These are phyloP conservation scores for Drosophila rubida DNA, from an alignment of 2,888 invertebrate genomes.

Conservation along the genomic window DNA sequence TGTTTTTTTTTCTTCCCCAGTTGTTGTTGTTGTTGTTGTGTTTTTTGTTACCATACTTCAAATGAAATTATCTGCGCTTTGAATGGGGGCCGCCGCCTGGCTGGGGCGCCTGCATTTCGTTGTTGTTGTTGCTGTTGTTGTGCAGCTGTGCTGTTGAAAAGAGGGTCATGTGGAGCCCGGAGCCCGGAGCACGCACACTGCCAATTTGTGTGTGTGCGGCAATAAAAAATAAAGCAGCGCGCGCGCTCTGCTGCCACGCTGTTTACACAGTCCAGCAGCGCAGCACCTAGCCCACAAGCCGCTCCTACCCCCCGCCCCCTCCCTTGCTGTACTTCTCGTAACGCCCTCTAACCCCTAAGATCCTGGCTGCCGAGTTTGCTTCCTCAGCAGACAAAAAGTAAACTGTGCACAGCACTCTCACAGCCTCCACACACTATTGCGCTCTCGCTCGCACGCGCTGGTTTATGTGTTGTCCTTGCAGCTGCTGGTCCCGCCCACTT, in stretches of 20 bases:
- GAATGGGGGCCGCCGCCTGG: constrained; percentile 30
- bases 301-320: neutral
- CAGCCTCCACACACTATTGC: constrained; percentile 24
- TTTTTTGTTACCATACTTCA: constrained; percentile 74
- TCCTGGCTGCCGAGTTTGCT: constrained; percentile 34
- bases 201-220: constrained; percentile 74
- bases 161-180: constrained; percentile 69
- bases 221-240: constrained; percentile 65
- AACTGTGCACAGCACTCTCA: constrained; percentile 53
- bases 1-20: too few relatives aligned
- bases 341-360: constrained; percentile 50
- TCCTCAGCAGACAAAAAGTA: constrained; percentile 63
- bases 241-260: constrained; percentile 55
- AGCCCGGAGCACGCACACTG: constrained; percentile 72
- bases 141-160: constrained; percentile 68
- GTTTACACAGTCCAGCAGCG: constrained; percentile 67
- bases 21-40: too few relatives aligned
- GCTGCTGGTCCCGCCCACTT: constrained; percentile 35
- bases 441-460: constrained; percentile 38
- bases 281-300: constrained; percentile 28
- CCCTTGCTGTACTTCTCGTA: too few relatives aligned
- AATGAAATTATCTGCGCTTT: constrained; percentile 77
- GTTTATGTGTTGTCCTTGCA: constrained; percentile 77
- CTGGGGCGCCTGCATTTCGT: too few relatives aligned
- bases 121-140: too few relatives aligned